Percentiles rank a stretch among this genome's conserved stretches.
These are phyloP conservation scores for Phaethornis superciliosus DNA, from an alignment of 2,113 vertebrate species.

Conservation along the genomic window DNA sequence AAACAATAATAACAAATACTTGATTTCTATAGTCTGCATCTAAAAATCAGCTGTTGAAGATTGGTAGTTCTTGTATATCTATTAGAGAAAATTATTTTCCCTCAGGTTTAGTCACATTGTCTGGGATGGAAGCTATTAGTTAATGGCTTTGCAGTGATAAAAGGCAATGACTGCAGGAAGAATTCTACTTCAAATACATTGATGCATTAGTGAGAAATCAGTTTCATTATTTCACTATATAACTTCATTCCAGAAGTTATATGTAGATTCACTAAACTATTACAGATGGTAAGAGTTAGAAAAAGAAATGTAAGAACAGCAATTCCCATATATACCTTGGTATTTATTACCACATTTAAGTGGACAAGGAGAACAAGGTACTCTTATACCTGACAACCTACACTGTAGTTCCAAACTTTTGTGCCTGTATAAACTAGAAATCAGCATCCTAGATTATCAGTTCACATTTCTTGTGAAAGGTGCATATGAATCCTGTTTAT, in stretches of 20 bases:
- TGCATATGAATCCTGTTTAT: not conserved
- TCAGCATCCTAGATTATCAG: not conserved
- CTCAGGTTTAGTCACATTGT: not conserved
- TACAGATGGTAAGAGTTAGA: not conserved
- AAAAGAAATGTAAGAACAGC: not conserved
- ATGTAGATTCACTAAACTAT: not conserved
- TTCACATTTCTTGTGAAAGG: not conserved
- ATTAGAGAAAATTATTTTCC: not conserved
- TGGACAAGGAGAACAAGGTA: not conserved
- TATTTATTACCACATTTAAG: not conserved
- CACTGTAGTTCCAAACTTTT: not conserved
- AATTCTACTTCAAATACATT: not conserved
- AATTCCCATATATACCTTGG: not conserved
- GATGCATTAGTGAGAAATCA: not conserved
- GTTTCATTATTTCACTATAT: slow-evolving; percentile 26
- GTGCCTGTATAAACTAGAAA: not conserved
- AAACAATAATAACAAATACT: not conserved
- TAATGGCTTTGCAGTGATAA: slow-evolving; percentile 10
- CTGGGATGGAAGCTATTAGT: not conserved
- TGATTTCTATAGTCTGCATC: not conserved
- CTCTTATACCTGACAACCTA: not conserved
- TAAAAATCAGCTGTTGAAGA: not conserved
- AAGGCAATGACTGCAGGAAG: not conserved
- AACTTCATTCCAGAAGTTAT: not conserved
- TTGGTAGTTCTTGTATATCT: not conserved